Evolutionary conservation across 2,797 vertebrate genomes (phyloP), one percentile per base, ranked within the genome.

Genomic region (Sphenodon punctatus): DNA sequence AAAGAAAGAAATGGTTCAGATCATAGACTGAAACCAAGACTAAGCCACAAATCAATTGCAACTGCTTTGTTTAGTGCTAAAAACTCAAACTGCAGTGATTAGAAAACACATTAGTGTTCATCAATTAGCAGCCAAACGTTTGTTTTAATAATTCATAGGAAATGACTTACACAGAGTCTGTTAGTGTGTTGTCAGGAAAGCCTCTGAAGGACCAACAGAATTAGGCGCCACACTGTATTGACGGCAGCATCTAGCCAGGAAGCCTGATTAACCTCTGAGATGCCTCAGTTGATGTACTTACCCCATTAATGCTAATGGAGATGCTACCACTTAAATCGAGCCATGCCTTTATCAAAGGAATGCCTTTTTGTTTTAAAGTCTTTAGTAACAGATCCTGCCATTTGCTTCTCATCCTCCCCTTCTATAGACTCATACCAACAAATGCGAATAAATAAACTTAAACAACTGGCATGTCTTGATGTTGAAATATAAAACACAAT

Each of bases 21-120:
- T 92, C 91, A 80, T 83, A 80, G 76, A 86, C 89, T 79, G 93
- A 94, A 95, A 95, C 94, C 92, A 88, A 92, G 89, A 91, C 92
- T 86, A 90, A 90, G 85, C 89, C 93, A 94, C 94, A 96, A 96
- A 99, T 99, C 98, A 97, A 98, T 99, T 96, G 88, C 94, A 95
- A 97, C 96, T 97, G 97, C 98, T 98, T 98, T 97, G 97, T 97
- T 97, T 97, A 97, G 97, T 97, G 97, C 97, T 98, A 98, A 98
- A 97, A 98, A 97, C 96, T 97, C 97, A 97, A 98, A 98, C 97
- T 98, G 97, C 97, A 98, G 97, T 99, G 98, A 99, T 99, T 99
- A 99, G 97, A 98, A 98, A 98, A 98, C 97, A 99, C 98, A 98
- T 99, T 98, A 99, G 97, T 95, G 96, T 97, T 98, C 97, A 97